Evolutionary conservation across 92 coral and sea anemone species (phyloP), one percentile per base, ranked within the genome.

Genomic region (Palythoa caribaeorum): DNA sequence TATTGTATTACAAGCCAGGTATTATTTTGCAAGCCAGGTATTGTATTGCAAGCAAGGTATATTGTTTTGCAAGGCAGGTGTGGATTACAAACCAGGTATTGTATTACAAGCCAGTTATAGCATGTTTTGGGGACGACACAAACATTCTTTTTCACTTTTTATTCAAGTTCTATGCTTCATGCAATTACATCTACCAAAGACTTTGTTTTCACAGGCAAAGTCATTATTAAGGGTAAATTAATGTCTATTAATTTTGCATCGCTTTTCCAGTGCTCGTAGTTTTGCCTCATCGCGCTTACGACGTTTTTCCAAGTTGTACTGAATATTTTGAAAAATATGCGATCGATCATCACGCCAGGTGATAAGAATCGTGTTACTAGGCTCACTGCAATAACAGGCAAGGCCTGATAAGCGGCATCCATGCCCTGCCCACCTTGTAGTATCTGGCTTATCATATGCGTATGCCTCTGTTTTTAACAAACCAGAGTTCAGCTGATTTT

Each of bases 331-430:
- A 21, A 80, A 40, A 11, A 62, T 20, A 28, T 80, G 73, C 38
- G 40, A n/a, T 10, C 73, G 28, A 68, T 80, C 74, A 13, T 80
- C 85, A 3, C 57, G 72, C 85, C 85, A 80, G 14, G 72, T 44
- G 38, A 80, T 21, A 3, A 39, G 73, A 63, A 19, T 47, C 2
- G 85, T 80, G 38, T 9, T 44, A 59, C 85, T 80, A 15, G 85
- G 85, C 1, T 55, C 57, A 10, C 37, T 47, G 71, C 84, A 78
- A n/a, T 21, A 78, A 39, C 84, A 78, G 19, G 0, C 37, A 1
- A 78, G 57, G 1, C 71, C 84, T 20, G 11, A 57, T 10, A 48
- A 35, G 5, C 71, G 36, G 37, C 84, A 78, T 38, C 84, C 84
- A 5, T 78, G 84, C 84, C 71, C 57, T 12, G 36, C 71, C 71